Base-by-base conservation (phyloP, 2,113 vertebrate species). In the Australoheros scitulus region DNA sequence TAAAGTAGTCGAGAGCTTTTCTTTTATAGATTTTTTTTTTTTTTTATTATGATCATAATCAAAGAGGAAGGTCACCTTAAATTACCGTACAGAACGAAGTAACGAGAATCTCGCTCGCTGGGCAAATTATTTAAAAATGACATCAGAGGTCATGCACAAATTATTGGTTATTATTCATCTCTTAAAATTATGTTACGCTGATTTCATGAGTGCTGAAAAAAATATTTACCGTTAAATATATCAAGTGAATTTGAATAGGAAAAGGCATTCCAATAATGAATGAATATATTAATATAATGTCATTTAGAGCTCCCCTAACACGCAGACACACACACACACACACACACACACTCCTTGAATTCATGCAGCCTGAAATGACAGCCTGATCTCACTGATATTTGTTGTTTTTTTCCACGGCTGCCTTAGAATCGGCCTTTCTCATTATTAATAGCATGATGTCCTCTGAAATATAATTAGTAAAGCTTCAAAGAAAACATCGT, bases 311-410 rank as follows among this genome's bases (percentile, higher is more conserved):
- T 52, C 74, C 59, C 76, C 65, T 70, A 61, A 59, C 32, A 75
- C 64, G 68, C 60, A 34, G 52, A 58, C 65, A 70, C 63, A 55
- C 34, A 77, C 47, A 60, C 43, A 58, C 65, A 70, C 63, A 55
- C 34, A 77, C 47, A 60, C 43, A 86, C 63, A 38, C 75, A 8
- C 61, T 5, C 32, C 43, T 47, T 68, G 22, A 68, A 65, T 65
- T 26, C 38, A 26, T 5, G 2, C 65, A 89, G 87, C 77, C 82
- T 88, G 74, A 83, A 83, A 89, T 76, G 77, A 87, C 77, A 65
- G 63, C 78, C 78, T 85, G 80, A 83, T 89, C 87, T 77, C 61
- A 17, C 34, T n/a, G 47, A 80, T 84, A 80, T 79, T 88, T 88
- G 83, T 82, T 83, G 61, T 34, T 34, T 34, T 34, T 43, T 5